Evolutionary conservation across 2,797 vertebrate species (phyloP).

Genomic region (Poeciliopsis presidionis): DNA sequence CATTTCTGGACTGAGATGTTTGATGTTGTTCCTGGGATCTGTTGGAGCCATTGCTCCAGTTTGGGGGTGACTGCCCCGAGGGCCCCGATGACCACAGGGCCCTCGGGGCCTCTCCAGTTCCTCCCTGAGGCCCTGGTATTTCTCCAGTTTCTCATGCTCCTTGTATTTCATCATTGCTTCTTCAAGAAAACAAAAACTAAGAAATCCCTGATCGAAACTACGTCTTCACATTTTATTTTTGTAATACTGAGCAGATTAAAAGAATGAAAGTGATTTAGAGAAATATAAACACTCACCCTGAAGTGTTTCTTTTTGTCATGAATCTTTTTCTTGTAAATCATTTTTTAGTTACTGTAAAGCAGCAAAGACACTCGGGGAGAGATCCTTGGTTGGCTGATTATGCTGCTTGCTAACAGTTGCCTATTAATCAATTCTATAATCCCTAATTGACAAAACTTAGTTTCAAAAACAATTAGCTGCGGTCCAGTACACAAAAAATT

Average conservation of each 20-base stretch:
- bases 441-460: neutral
- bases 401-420: neutral
- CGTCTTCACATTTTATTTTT: neutral
- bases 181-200: too few relatives aligned
- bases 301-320: neutral
- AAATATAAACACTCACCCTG: neutral
- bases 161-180: too few relatives aligned
- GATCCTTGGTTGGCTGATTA: neutral
- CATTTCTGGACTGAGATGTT: too few relatives aligned
- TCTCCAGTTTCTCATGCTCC: too few relatives aligned
- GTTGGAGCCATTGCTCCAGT: too few relatives aligned
- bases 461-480: neutral
- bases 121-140: too few relatives aligned
- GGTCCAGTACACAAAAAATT: neutral
- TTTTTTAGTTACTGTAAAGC: neutral
- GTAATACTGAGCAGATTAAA: neutral
- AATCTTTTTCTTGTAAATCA: neutral
- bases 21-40: too few relatives aligned
- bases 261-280: neutral
- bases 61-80: too few relatives aligned
- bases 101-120: too few relatives aligned
- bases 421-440: neutral
- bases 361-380: neutral
- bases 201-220: too few relatives aligned
- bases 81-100: too few relatives aligned